phyloP scores from a whole-genome alignment of 1,140 invertebrate species.

The Leptinotarsa lineolata region DNA sequence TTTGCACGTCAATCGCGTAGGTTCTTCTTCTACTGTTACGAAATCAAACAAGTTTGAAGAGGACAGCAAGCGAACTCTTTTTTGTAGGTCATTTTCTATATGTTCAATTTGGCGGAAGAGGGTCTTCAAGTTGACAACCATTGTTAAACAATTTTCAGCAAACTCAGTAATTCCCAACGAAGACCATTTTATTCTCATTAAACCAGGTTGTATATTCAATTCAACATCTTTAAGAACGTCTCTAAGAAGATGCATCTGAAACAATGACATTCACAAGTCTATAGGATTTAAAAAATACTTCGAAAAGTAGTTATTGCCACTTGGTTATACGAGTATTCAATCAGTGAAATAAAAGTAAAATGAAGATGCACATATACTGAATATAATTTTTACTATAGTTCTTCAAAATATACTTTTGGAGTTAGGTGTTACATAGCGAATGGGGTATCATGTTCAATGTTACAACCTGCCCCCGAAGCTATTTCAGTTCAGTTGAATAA shows the following conservation, averaged over 20 bases:
- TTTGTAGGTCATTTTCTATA: slow-evolving; percentile 72
- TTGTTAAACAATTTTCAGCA: slow-evolving; percentile 60
- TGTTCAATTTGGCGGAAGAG: slow-evolving; percentile 75
- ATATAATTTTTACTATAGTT: no score
- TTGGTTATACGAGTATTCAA: no score
- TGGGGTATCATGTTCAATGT: no score
- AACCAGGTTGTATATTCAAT: slow-evolving; percentile 76
- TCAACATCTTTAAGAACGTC: slow-evolving; percentile 74
- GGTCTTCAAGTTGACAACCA: slow-evolving; percentile 64
- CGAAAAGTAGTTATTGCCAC: no score
- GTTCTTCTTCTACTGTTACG: slow-evolving; percentile 34
- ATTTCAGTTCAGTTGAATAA: no score
- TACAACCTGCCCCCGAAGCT: no score
- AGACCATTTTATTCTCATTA: slow-evolving; percentile 81
- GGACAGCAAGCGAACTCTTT: slow-evolving; percentile 57
- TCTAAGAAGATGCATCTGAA: slow-evolving; percentile 67
- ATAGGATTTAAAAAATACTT: no score
- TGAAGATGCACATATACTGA: no score
- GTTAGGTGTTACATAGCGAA: no score
- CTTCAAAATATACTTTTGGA: no score
- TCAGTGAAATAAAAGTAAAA: no score
- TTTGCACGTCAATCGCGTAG: slow-evolving; percentile 45
- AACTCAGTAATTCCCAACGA: slow-evolving; percentile 81
- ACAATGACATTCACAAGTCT: background rate
- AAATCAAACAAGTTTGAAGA: slow-evolving; percentile 50